Percentiles rank a stretch among this genome's conserved stretches.
Conservation (phyloP, 1,140 invertebrate genomes). For the Diuraphis noxia region DNA sequence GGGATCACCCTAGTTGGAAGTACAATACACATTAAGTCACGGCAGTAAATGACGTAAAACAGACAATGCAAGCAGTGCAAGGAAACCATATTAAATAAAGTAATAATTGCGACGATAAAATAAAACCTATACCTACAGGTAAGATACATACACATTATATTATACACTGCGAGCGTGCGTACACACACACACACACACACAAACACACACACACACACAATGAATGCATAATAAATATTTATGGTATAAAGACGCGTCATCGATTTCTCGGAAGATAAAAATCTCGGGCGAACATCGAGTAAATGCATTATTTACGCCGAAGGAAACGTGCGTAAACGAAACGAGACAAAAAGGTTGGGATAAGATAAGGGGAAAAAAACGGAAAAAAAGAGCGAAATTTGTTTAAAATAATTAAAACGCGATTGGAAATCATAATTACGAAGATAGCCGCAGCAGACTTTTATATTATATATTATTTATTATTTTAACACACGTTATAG, state of each 20-base stretch:
- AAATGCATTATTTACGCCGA: not conserved
- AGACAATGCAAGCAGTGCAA: not conserved
- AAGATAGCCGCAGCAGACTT: not conserved
- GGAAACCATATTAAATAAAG: not conserved
- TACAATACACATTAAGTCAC: not conserved
- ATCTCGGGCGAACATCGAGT: not conserved
- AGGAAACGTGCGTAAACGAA: not conserved
- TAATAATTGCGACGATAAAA: not conserved
- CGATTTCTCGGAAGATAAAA: not conserved
- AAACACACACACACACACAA: not conserved
- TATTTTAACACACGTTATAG: too few relatives aligned
- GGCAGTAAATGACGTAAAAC: not conserved
- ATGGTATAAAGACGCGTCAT: not conserved
- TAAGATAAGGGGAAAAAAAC: not conserved
- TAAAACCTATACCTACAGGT: not conserved
- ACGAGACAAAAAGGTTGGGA: not conserved
- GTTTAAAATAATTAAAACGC: not conserved
- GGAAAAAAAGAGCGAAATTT: not conserved
- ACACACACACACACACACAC: too few relatives aligned
- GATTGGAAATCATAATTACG: not conserved
- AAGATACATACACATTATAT: not conserved
- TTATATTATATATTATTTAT: not conserved
- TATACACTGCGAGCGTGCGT: not conserved
- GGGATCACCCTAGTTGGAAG: not conserved
- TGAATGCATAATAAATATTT: conserved; percentile 12